phyloP scores from a whole-genome alignment of 2,888 invertebrate species.

The Andrena marginata region DNA sequence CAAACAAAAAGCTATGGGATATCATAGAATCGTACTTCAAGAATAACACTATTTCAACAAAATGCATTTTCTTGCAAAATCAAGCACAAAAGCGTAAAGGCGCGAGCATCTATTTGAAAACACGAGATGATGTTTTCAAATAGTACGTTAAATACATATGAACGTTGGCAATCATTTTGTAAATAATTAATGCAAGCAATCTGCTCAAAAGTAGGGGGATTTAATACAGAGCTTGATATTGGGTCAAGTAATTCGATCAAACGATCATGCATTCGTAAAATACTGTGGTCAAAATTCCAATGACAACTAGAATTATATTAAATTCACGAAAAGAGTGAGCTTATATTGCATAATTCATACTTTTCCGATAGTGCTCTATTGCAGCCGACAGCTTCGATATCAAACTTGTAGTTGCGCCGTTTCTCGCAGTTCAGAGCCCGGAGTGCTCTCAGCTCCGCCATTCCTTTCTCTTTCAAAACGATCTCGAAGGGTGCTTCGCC shows the following conservation, averaged over 20 bases:
- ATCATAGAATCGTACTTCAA: too few relatives aligned
- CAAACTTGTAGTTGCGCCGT: constrained; percentile 97
- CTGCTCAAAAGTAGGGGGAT: neutral
- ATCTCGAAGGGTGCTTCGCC: constrained; percentile 97
- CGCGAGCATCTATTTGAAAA: too few relatives aligned
- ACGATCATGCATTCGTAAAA: neutral
- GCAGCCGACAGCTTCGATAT: constrained; percentile 97
- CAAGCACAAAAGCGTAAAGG: too few relatives aligned
- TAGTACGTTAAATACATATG: too few relatives aligned
- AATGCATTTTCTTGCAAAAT: too few relatives aligned
- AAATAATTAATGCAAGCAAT: neutral
- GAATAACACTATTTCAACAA: too few relatives aligned
- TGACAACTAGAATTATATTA: neutral
- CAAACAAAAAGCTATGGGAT: too few relatives aligned
- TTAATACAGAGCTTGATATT: neutral
- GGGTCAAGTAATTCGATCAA: neutral
- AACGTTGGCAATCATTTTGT: too few relatives aligned
- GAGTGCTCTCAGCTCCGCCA: constrained; percentile 93
- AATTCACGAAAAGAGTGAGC: neutral
- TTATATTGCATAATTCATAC: constrained; percentile 85
- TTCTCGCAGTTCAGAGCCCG: constrained; percentile 97
- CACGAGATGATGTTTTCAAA: too few relatives aligned
- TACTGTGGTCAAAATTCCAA: neutral
- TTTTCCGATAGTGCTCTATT: constrained; percentile 93
- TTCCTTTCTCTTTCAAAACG: constrained; percentile 91